phyloP scores from a whole-genome alignment of 2,797 vertebrate species.

The Chaetophractus vellerosus region DNA sequence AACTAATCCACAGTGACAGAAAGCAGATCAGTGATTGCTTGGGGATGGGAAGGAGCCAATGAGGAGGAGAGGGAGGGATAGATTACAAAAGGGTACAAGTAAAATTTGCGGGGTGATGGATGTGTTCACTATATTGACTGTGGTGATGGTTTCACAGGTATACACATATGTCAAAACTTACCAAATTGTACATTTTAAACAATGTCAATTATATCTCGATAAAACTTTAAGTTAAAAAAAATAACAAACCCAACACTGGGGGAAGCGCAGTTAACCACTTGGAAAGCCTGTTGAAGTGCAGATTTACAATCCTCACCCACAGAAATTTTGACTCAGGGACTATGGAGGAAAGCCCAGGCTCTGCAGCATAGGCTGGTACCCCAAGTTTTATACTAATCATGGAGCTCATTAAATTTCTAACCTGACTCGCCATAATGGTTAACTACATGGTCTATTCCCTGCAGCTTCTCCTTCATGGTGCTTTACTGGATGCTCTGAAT shows the following conservation, averaged over 20 bases:
- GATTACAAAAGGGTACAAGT: neutral
- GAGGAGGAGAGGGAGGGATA: neutral
- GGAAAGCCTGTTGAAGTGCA: neutral
- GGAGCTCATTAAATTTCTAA: constrained; percentile 7
- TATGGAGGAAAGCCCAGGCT: neutral
- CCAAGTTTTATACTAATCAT: neutral
- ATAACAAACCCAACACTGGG: neutral
- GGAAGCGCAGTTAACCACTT: neutral
- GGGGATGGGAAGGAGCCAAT: neutral
- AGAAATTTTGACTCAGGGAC: neutral
- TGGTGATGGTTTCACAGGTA: neutral
- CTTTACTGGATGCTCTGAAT: constrained; percentile 28
- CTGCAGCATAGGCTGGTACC: neutral
- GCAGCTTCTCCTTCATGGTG: constrained; percentile 23
- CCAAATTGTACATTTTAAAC: neutral
- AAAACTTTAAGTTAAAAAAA: neutral
- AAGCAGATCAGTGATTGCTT: constrained; percentile 8
- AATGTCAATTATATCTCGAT: constrained; percentile 24
- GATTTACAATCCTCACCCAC: neutral
- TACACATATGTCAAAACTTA: constrained; percentile 2
- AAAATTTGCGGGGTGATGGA: neutral
- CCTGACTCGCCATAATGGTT: neutral
- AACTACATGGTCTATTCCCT: neutral
- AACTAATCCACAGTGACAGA: constrained; percentile 6
- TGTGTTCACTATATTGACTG: neutral